phyloP scores from a whole-genome alignment of 2,888 invertebrate genomes.

The Chaetogeoica ovagalla region DNA sequence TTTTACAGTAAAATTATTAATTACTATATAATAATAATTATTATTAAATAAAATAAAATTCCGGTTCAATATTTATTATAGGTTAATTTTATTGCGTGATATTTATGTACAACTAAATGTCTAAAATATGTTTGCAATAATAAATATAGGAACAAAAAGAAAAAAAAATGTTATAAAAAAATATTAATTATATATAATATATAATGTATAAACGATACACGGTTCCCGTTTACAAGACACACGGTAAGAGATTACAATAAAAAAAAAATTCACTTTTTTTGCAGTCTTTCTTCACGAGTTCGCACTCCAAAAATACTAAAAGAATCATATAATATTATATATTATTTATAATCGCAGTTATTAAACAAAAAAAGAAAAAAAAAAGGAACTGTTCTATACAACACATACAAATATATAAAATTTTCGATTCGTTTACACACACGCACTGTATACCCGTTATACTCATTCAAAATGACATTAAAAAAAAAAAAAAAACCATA shows the following conservation, averaged over 20 bases:
- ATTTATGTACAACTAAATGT: conserved; percentile 17
- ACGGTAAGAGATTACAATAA: conserved; percentile 32
- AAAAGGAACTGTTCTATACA: conserved; percentile 41
- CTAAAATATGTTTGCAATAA: conserved; percentile 22
- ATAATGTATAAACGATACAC: conserved; percentile 11
- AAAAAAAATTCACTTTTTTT: conserved; percentile 24
- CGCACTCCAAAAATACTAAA: conserved; percentile 31
- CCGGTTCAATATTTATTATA: background rate
- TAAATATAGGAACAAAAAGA: conserved; percentile 51
- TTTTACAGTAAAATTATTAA: too few relatives aligned
- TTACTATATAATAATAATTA: too few relatives aligned
- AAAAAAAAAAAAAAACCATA: background rate
- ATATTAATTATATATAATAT: conserved; percentile 13
- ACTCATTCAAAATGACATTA: background rate
- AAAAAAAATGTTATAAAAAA: conserved; percentile 40
- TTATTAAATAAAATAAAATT: too few relatives aligned
- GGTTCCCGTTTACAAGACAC: conserved; percentile 30
- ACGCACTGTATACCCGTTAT: background rate
- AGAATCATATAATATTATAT: conserved; percentile 12
- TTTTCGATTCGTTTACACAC: too few relatives aligned
- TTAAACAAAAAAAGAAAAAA: background rate
- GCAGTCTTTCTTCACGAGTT: conserved; percentile 49
- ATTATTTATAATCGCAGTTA: background rate
- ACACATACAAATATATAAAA: too few relatives aligned
- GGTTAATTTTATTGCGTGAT: background rate